phyloP scores from a whole-genome alignment of 1,140 invertebrate genomes.

The Piezodorus guildinii region DNA sequence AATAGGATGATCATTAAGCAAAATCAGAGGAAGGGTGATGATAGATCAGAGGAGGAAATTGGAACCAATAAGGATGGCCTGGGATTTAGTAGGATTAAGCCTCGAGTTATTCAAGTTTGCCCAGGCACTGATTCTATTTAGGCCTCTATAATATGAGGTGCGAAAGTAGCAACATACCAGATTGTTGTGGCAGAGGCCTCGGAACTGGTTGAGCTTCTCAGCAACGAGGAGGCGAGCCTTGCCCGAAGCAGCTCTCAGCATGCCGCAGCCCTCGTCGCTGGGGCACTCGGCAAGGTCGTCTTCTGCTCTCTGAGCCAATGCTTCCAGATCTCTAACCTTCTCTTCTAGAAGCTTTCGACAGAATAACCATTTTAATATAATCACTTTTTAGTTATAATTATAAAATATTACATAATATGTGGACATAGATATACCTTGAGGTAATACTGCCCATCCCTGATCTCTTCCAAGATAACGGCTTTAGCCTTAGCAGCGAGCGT shows the following conservation, averaged over 20 bases:
- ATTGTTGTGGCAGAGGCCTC: constrained; percentile 71
- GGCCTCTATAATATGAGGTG: too few species aligned
- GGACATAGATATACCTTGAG: constrained; percentile 8
- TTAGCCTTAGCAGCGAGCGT: not conserved
- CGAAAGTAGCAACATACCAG: constrained; percentile 45
- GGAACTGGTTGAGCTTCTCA: constrained; percentile 92
- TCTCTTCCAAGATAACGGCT: constrained; percentile 25
- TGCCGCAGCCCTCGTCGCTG: constrained; percentile 63
- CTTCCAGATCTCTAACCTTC: constrained; percentile 55
- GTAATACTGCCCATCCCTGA: constrained; percentile 18
- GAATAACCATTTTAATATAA: too few species aligned
- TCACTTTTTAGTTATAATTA: too few species aligned
- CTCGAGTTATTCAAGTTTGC: too few species aligned
- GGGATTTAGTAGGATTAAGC: too few species aligned
- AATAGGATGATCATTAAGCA: too few species aligned
- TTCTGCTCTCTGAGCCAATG: constrained; percentile 52
- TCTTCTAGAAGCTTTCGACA: constrained; percentile 44
- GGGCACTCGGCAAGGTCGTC: constrained; percentile 45
- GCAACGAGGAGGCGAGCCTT: constrained; percentile 78
- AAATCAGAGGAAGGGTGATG: too few species aligned
- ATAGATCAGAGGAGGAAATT: too few species aligned
- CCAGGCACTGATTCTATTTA: too few species aligned
- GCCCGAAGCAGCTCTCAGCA: constrained; percentile 74
- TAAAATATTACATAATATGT: too few species aligned
- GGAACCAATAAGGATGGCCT: too few species aligned